A percentile compares a stretch with the other conserved stretches of the same genome.
These are phyloP conservation scores for Blennius ocellaris DNA, from an alignment of 2,113 vertebrate species.

Conservation along the genomic window DNA sequence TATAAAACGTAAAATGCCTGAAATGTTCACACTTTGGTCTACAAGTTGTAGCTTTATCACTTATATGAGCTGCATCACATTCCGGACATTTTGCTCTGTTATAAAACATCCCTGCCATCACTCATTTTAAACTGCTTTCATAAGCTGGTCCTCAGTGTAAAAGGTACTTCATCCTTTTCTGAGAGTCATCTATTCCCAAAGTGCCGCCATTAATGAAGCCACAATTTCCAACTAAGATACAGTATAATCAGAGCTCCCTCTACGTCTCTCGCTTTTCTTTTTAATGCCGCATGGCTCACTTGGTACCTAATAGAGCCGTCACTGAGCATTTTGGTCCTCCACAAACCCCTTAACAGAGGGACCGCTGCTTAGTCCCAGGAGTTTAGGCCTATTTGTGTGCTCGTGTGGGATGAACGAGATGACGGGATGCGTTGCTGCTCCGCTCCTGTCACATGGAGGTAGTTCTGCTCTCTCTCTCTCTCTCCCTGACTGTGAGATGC, in stretches of 20 bases:
- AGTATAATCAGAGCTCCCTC: slow-evolving; percentile 41
- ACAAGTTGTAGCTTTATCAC: too few species aligned
- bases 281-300: slow-evolving; percentile 72
- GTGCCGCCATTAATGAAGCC: slow-evolving; percentile 30
- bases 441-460: slow-evolving; percentile 28
- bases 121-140: background rate
- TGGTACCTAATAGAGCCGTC: slow-evolving; percentile 80
- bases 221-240: slow-evolving; percentile 32
- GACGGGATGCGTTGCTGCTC: slow-evolving; percentile 53
- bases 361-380: slow-evolving; percentile 55
- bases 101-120: background rate
- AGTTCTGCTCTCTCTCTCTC: slow-evolving; percentile 14
- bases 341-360: slow-evolving; percentile 64
- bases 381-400: slow-evolving; percentile 64
- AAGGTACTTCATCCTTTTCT: background rate
- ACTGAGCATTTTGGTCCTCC: slow-evolving; percentile 66
- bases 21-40: too few species aligned
- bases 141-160: background rate
- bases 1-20: too few species aligned
- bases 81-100: too few species aligned
- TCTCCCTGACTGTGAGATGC: slow-evolving; percentile 29
- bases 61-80: too few species aligned
- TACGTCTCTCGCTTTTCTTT: slow-evolving; percentile 30
- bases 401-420: slow-evolving; percentile 46
- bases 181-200: slow-evolving; percentile 25